A percentile compares a stretch with the other conserved stretches of the same genome.
These are phyloP conservation scores for Margaritifera margaritifera DNA, from an alignment of 2,888 invertebrate genomes.

Conservation along the genomic window DNA sequence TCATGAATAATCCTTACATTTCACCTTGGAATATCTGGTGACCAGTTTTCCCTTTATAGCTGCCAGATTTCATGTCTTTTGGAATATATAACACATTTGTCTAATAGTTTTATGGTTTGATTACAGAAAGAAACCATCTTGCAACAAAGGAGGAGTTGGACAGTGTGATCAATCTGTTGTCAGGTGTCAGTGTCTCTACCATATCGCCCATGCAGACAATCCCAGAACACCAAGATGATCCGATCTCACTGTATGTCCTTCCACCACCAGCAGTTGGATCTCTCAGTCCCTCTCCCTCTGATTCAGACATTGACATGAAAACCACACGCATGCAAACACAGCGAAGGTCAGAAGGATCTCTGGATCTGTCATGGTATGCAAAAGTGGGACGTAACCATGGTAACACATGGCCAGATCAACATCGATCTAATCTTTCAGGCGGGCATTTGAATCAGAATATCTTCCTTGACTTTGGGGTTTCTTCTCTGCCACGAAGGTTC, in stretches of 20 bases:
- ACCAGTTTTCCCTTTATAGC: no score
- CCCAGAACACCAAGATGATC: constrained; percentile 39
- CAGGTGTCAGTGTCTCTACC: constrained; percentile 41
- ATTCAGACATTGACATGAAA: constrained; percentile 19
- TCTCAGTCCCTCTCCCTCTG: constrained; percentile 26
- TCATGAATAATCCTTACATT: no score
- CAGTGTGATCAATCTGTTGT: constrained; percentile 67
- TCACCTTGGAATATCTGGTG: no score
- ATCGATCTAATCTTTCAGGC: constrained; percentile 50
- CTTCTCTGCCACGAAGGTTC: constrained; percentile 20
- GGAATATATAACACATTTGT: no score
- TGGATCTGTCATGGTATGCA: constrained; percentile 52
- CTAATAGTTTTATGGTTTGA: no score
- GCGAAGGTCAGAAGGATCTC: constrained; percentile 60
- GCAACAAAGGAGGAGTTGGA: constrained; percentile 67
- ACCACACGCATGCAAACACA: constrained; percentile 40
- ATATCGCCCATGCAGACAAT: constrained; percentile 47
- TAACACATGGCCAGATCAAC: constrained; percentile 55
- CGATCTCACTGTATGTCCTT: constrained; percentile 19
- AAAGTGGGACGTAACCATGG: constrained; percentile 37
- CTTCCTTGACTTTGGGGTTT: constrained; percentile 19
- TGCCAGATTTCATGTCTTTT: no score
- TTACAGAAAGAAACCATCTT: constrained; percentile 28
- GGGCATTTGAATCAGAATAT: constrained; percentile 21
- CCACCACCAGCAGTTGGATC: constrained; percentile 7